These are phyloP conservation scores for Neosilurus mollespiculum DNA, from an alignment of 2,797 vertebrate genomes.

Conservation along the genomic window DNA sequence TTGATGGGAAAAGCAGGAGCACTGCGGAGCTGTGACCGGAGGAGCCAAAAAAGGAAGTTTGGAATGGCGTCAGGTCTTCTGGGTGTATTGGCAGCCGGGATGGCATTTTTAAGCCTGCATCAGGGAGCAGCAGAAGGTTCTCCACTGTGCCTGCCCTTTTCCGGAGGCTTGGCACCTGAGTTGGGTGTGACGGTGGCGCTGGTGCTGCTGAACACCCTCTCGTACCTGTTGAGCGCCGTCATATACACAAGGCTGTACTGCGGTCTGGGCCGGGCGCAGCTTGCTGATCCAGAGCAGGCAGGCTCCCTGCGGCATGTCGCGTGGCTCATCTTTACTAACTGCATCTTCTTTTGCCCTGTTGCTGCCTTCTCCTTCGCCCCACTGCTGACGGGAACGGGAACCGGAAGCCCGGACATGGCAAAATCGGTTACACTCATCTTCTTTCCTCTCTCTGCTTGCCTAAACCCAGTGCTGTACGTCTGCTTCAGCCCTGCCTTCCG, in stretches of 20 bases:
- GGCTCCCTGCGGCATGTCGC: constrained; percentile 89
- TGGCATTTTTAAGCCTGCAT: constrained; percentile 75
- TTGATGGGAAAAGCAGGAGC: constrained; percentile 79
- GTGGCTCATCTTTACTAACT: constrained; percentile 98
- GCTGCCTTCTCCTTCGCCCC: constrained; percentile 96
- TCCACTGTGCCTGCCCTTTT: constrained; percentile 93
- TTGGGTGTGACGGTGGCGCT: constrained; percentile 88
- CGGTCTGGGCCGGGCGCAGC: constrained; percentile 87
- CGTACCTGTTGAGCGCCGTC: constrained; percentile 88
- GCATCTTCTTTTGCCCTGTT: constrained; percentile 97
- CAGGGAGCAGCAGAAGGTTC: constrained; percentile 78
- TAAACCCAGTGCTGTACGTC: constrained; percentile 92
- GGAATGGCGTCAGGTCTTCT: constrained; percentile 75
- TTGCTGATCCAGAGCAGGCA: constrained; percentile 85
- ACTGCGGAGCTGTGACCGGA: constrained; percentile 66
- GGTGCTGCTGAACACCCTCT: constrained; percentile 90
- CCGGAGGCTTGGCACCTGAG: constrained; percentile 82
- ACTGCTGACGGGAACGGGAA: constrained; percentile 79
- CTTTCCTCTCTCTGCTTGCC: constrained; percentile 91
- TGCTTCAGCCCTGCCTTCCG: constrained; percentile 96
- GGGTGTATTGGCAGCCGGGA: constrained; percentile 76
- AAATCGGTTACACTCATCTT: constrained; percentile 96
- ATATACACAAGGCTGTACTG: constrained; percentile 96
- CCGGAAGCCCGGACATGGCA: constrained; percentile 90
- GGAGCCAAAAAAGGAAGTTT: constrained; percentile 73